Evolutionary conservation across 2,888 invertebrate genomes (phyloP), one percentile per base, ranked within the genome.

Genomic region (Trichopoda pennipes): DNA sequence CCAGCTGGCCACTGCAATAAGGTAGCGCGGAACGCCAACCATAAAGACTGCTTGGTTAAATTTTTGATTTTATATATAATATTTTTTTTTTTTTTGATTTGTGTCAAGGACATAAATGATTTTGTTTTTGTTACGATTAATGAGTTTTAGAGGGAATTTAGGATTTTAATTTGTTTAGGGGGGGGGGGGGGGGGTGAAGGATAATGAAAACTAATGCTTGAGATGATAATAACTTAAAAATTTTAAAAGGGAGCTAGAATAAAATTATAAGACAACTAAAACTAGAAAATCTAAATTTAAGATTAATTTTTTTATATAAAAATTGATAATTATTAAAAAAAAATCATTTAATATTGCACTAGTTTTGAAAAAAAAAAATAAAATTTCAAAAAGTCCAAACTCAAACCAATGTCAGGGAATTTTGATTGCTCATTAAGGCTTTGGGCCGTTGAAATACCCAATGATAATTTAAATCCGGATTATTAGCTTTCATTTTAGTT

Each of bases 1-100:
- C 90, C 87, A 91, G 88, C 88, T 91, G 91, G 94, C 96, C 96
- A 94, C 96, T 96, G 95, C 96, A 96, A 96, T 96, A 96, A 94
- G 96, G 96, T 95, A 96, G 95, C 94, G 96, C 96, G 94, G 96
- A 96, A 94, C 96, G 96, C 96, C 96, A 96, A 95, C 96, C 96
- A 94, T 96, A 96, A 94, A 96, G 95, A 96, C 96, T 96, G 95
- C 90, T 89, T 90, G 88, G 89, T 90, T 91, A 90, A 60, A 88
- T 86, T 81, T 83, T 70, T 86, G 85, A 84, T 85, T 68, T n/a
- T n/a, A n/a, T n/a, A n/a, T n/a, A n/a, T n/a, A n/a, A n/a, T n/a
- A n/a, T n/a, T n/a, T n/a, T n/a, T n/a, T 79, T 66, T 66, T 28
- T 70, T 79, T 75, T 81, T 77, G 83, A 79, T 81, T 77, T 70